Percentiles rank a stretch among this genome's conserved stretches.
Conservation (phyloP, 2,888 invertebrate genomes). For the Horisme vitalbata region DNA sequence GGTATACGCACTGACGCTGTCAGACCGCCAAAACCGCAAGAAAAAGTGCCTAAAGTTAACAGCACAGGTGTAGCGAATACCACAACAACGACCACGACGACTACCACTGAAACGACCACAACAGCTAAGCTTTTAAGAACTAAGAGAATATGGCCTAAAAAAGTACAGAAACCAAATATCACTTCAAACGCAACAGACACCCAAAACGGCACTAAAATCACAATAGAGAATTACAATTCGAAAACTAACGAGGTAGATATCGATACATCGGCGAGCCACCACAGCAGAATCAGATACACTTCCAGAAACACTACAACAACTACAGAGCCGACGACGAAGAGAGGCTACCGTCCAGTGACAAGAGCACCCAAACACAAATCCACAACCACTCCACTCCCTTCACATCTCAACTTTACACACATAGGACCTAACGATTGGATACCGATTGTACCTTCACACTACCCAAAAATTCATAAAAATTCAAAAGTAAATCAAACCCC, state of each 20-base stretch:
- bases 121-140: slow-evolving; percentile 64
- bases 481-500: slow-evolving; percentile 27
- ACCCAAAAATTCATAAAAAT: slow-evolving; percentile 47
- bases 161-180: slow-evolving; percentile 49
- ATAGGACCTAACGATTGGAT: slow-evolving; percentile 71
- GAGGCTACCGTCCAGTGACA: slow-evolving; percentile 63
- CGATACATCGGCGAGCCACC: slow-evolving; percentile 49
- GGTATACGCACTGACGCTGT: slow-evolving; percentile 65
- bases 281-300: slow-evolving; percentile 45
- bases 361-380: slow-evolving; percentile 60
- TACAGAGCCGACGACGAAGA: slow-evolving; percentile 47
- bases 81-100: slow-evolving; percentile 49
- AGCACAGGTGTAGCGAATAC: slow-evolving; percentile 44
- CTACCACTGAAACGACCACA: slow-evolving; percentile 57
- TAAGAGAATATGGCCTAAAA: slow-evolving; percentile 76
- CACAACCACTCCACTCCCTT: slow-evolving; percentile 44
- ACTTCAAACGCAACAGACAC: slow-evolving; percentile 44
- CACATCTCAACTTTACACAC: slow-evolving; percentile 45
- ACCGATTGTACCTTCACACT: slow-evolving; percentile 71
- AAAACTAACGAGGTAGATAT: slow-evolving; percentile 50
- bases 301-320: slow-evolving; percentile 48
- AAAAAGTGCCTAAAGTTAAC: slow-evolving; percentile 30
- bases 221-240: slow-evolving; percentile 35
- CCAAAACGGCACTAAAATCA: slow-evolving; percentile 41
- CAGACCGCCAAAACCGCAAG: slow-evolving; percentile 48